A percentile compares a stretch with the other conserved stretches of the same genome.
Conservation (phyloP, 64 coral and sea anemone genomes). For the Platygyra sinensis region DNA sequence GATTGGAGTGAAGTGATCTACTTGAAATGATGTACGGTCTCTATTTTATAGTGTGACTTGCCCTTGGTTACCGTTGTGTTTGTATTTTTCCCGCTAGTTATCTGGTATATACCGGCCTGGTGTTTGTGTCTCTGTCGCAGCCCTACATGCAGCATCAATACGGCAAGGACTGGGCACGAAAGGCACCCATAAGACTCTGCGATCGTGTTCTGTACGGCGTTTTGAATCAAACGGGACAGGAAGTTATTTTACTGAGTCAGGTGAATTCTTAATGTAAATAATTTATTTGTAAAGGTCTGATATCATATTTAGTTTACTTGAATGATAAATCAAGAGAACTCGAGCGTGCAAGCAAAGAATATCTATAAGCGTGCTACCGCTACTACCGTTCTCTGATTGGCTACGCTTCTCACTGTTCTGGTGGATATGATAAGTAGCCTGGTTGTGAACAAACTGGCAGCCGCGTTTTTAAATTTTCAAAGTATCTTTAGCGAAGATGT, state of each 20-base stretch:
- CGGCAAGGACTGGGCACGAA: conserved; percentile 97
- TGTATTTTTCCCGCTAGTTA: conserved; percentile 43
- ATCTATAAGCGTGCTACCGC: too few species aligned
- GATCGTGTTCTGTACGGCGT: conserved; percentile 85
- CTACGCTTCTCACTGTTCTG: too few species aligned
- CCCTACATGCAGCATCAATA: conserved; percentile 98
- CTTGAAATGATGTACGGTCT: background rate
- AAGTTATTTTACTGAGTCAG: conserved; percentile 92
- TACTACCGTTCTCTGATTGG: too few species aligned
- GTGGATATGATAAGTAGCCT: too few species aligned
- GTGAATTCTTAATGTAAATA: conserved; percentile 16
- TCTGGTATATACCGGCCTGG: conserved; percentile 83
- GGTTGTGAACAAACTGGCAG: too few species aligned
- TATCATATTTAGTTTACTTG: too few species aligned
- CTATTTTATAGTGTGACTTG: background rate
- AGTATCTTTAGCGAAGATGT: too few species aligned
- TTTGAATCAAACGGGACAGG: conserved; percentile 83
- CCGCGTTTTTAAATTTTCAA: too few species aligned
- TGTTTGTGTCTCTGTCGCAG: conserved; percentile 92
- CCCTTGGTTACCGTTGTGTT: background rate
- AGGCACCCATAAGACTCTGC: conserved; percentile 93
- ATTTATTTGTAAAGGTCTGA: background rate
- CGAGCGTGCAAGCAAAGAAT: too few species aligned
- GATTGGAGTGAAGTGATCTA: background rate
- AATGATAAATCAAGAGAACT: too few species aligned